phyloP scores from a whole-genome alignment of 1,140 invertebrate species.

The Macrocentrus cingulum region DNA sequence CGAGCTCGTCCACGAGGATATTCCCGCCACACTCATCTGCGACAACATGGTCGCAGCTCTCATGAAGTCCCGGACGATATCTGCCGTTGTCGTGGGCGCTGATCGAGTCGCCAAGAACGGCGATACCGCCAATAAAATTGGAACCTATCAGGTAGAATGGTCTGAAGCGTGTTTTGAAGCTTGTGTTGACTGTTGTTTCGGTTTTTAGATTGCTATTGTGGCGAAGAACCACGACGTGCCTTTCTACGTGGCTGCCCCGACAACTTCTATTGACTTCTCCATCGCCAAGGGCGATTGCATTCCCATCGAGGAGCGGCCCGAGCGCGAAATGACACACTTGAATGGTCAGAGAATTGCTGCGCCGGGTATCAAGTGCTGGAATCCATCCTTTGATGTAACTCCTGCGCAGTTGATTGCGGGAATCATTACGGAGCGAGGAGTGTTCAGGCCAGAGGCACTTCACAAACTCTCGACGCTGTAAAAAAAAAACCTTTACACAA shows the following conservation, averaged over 20 bases:
- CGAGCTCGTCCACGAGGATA: conserved; percentile 91
- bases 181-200: background rate
- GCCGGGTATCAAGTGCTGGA: conserved; percentile 91
- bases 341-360: conserved; percentile 83
- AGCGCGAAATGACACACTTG: conserved; percentile 86
- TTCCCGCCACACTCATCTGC: conserved; percentile 90
- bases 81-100: conserved; percentile 83
- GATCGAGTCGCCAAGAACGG: conserved; percentile 92
- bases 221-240: conserved; percentile 90
- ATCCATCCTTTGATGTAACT: conserved; percentile 99
- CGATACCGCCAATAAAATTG: conserved; percentile 99
- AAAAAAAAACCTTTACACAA: too few relatives aligned
- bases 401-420: conserved; percentile 90
- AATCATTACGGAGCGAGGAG: conserved; percentile 93
- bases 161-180: background rate
- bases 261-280: conserved; percentile 86
- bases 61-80: conserved; percentile 79
- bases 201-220: conserved; percentile 78
- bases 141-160: conserved; percentile 82
- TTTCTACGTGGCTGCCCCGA: conserved; percentile 94
- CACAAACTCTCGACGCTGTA: conserved; percentile 17
- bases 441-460: conserved; percentile 66
- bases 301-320: conserved; percentile 90
- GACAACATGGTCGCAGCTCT: conserved; percentile 93
- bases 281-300: conserved; percentile 83